Evolutionary conservation across 2,797 vertebrate genomes (phyloP), one percentile per base, ranked within the genome.

Genomic region (Parauchenoglanis punctatus): DNA sequence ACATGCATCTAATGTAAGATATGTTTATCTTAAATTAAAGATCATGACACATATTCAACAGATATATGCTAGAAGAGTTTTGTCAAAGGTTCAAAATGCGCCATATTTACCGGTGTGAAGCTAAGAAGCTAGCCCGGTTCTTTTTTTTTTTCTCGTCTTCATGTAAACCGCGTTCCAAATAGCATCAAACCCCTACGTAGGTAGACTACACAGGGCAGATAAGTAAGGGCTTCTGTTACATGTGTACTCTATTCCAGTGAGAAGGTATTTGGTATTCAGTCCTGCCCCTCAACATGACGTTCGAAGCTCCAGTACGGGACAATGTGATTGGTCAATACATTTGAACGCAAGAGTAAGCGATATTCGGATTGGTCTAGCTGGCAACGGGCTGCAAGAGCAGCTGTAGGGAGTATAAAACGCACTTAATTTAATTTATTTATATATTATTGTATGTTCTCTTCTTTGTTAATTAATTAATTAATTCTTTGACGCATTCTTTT

Each of bases 281-380:
- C 88, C 91, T 88, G 81, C 87, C 46, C 78, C 80, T 77, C 52
- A 68, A 84, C 28, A 11, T 56, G 28, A n/a, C 49, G 5, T 28
- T 10, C 13, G 40, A 40, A 11, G 17, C 35, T 28, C 35, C 59
- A 86, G 65, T 75, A 89, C 63, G 73, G 52, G 28, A 8, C 54
- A 20, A 65, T 56, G 10, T 91, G 92, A 95, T 95, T 95, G 73
- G 95, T 84, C 78, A 81, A 90, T 11, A 77, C 15, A n/a, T 8
- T 78, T 80, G 1, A 44, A 67, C 54, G 2, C 61, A 52, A n/a
- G 61, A 89, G 58, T 59, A 90, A 87, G 46, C 31, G 6, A 49
- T 28, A 25, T 65, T 81, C 12, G 58, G 85, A 91, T 91, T 89
- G 88, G 87, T n/a, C 59, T 13, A 87, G 31, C 3, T 31, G 7